Conservation (phyloP, 2,888 invertebrate species). For the Lydus trimaculatus region DNA sequence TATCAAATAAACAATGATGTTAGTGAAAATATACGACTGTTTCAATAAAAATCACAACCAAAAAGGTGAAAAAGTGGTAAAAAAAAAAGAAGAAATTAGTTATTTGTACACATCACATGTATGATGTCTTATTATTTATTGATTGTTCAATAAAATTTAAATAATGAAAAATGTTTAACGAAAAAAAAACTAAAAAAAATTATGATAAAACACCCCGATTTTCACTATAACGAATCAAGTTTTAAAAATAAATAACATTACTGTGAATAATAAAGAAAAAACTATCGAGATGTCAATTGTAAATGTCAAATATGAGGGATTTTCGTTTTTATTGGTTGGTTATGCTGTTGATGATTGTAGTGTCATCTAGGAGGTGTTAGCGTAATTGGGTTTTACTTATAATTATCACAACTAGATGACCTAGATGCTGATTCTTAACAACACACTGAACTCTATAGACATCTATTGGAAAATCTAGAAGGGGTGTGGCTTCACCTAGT, state of each 20-base stretch:
- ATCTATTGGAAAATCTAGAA: too few species aligned
- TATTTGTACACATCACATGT: neutral
- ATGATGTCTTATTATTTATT: neutral
- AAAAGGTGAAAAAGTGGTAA: constrained; percentile 1
- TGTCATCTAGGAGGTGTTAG: neutral
- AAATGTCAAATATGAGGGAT: neutral
- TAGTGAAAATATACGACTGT: neutral
- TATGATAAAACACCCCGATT: neutral
- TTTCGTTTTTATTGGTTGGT: neutral
- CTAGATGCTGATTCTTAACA: too few species aligned
- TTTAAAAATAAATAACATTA: constrained; percentile 11
- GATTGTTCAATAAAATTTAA: neutral
- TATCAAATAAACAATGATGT: neutral
- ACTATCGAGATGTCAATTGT: constrained; percentile 6
- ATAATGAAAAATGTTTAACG: neutral
- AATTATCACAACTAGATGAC: too few species aligned
- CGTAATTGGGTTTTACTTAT: neutral
- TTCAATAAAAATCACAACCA: constrained; percentile 1
- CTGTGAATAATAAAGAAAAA: constrained; percentile 17
- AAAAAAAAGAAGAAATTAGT: neutral
- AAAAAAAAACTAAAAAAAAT: neutral
- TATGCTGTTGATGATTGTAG: neutral
- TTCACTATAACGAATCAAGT: constrained; percentile 7
- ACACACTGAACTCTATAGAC: too few species aligned
- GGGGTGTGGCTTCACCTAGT: too few species aligned